Evolutionary conservation across 2,888 invertebrate species (phyloP), one percentile per base, ranked within the genome.

Genomic region (Apamea anceps): DNA sequence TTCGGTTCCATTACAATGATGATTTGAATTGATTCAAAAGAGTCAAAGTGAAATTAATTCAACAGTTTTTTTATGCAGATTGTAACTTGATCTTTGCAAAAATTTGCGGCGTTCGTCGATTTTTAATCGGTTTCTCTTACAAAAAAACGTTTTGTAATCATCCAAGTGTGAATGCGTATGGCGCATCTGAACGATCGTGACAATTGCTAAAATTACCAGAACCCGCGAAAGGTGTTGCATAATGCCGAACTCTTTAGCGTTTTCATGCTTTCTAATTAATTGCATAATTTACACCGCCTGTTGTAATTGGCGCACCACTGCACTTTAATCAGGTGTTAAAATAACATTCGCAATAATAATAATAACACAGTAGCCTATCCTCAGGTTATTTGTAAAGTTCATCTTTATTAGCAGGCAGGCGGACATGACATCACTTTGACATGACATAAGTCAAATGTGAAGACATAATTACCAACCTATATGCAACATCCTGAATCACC

Each of bases 231-330:
- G 85, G 71, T 75, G 73, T 91, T 91, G 75, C 79, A 85, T 89
- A 89, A 90, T 77, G 70, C 67, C 75, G 42, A 77, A 87, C 81
- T 82, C 84, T 85, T 83, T 82, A 79, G 77, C 78, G 77, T 88
- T 92, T 92, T 90, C 87, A 91, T 91, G 91, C 93, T 93, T 93
- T 93, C 93, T 91, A 92, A 91, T 93, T 90, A 91, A 91, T 92
- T 92, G 87, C 88, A 87, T 88, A 89, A 90, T 91, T 82, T 88
- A 77, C 57, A 73, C 57, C 72, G 74, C 72, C 71, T 75, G 77
- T 62, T 77, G 57, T 84, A 85, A 87, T 87, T 86, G 82, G 77
- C 75, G 72, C 79, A 76, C 54, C 72, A 79, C 67, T 82, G 78
- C 77, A 77, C 68, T 77, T 79, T 62, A 37, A 67, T 71, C 28